Base-by-base conservation (phyloP, 2,888 invertebrate species). In the Lycia hirtaria region DNA sequence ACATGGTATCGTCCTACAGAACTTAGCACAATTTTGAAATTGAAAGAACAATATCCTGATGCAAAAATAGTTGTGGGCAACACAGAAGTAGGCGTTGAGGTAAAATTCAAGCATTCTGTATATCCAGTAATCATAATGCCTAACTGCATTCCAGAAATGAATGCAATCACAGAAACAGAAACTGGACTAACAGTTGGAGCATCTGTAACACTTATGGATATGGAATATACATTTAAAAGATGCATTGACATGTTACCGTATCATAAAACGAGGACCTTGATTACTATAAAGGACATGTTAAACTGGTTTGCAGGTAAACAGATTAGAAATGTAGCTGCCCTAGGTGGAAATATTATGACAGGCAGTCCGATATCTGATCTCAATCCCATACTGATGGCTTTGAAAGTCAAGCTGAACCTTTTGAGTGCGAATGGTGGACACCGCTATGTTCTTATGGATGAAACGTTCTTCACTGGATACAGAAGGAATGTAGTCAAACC, bases 281-380 rank as follows among this genome's bases (percentile, higher is more conserved):
- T 85, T 68, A 94, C 96, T 28, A 94, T 97, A 28, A 92, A 96
- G 0, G 93, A 96, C 50, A 98, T 98, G 96, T 88, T 99, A 43
- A 95, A 97, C 78, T 98, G 96, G 95, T 99, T 99, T 93, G 98
- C 98, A 40, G 98, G 98, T 6, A 97, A 97, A 80, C 99, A 99
- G 87, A 98, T 99, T 55, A 93, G 98, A 71, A 99, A 98, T 81
- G 98, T 98, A n/a, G 98, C 98, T 35, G 95, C 97, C 10, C 87
- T 98, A 37, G 98, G 97, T 37, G 98, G 98, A 14, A 98, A 98
- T 78, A 96, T 99, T 65, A 97, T 98, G 94, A 98, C 98, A 0
- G 97, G 97, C 15, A 98, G 98, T 87, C 98, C 98, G 0, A 98
- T 98, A 78, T 98, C 98, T 0, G 99, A 99, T 87, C 93, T 99